A percentile compares a stretch with the other conserved stretches of the same genome.
These are phyloP conservation scores for Perccottus glenii DNA, from an alignment of 2,113 vertebrate species.

Conservation along the genomic window DNA sequence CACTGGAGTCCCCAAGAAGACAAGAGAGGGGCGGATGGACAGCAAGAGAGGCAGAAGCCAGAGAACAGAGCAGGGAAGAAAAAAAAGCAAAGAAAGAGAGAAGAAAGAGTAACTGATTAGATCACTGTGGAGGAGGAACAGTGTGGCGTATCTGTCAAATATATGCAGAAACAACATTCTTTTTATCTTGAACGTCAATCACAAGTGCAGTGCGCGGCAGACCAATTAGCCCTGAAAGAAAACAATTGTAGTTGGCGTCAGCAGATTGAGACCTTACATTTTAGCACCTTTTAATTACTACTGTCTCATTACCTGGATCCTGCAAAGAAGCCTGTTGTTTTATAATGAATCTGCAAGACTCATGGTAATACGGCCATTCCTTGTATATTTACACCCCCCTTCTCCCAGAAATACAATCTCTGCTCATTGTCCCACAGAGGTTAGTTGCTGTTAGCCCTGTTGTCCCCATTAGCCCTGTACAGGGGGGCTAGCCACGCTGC, in stretches of 20 bases:
- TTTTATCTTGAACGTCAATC: conserved; percentile 58
- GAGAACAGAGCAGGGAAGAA: conserved; percentile 28
- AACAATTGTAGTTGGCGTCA: conserved; percentile 48
- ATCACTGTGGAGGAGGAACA: conserved; percentile 58
- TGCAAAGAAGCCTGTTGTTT: conserved; percentile 21
- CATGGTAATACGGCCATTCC: conserved; percentile 20
- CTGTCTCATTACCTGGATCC: conserved; percentile 45
- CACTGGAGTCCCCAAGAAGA: conserved; percentile 73
- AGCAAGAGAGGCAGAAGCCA: conserved; percentile 58
- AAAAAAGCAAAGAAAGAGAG: conserved; percentile 57
- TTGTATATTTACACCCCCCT: background rate
- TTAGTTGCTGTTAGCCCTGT: too few species aligned
- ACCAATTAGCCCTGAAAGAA: conserved; percentile 46
- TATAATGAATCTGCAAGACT: conserved; percentile 36
- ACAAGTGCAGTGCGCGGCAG: conserved; percentile 6
- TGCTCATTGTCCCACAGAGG: too few species aligned
- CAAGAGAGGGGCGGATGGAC: conserved; percentile 50
- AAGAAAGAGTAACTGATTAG: conserved; percentile 73
- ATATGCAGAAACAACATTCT: conserved; percentile 28
- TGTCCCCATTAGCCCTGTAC: too few species aligned
- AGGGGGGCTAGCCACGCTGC: too few species aligned
- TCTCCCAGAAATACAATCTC: too few species aligned
- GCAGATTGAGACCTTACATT: conserved; percentile 55
- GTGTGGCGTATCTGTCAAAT: conserved; percentile 27
- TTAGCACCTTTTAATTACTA: conserved; percentile 63